Conservation (phyloP, 1,140 invertebrate genomes). For the Stenopsyche tienmushanensis region DNA sequence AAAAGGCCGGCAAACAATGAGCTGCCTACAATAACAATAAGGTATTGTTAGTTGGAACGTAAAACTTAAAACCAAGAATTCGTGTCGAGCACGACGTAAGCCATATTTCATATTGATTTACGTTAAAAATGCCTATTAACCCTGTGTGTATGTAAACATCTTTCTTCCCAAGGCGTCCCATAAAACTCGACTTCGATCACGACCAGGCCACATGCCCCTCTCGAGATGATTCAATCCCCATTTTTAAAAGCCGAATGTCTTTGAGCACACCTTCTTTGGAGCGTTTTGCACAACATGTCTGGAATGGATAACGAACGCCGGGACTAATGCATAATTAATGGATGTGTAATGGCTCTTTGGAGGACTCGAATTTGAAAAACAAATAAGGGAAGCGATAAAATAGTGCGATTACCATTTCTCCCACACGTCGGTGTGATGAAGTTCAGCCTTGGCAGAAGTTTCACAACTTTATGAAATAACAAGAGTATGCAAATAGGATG, state of each 20-base stretch:
- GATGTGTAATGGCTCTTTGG: no score
- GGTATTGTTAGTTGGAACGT: neutral
- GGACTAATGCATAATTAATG: no score
- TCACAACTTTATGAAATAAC: constrained; percentile 31
- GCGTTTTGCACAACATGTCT: no score
- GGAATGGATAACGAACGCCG: no score
- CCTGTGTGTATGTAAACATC: no score
- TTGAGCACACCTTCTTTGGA: no score
- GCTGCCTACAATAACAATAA: constrained; percentile 3
- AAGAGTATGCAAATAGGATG: constrained; percentile 33
- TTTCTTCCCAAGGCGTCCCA: no score
- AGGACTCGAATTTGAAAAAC: neutral
- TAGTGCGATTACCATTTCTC: neutral
- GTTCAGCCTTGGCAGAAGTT: constrained; percentile 14
- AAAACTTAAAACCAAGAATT: constrained; percentile 8
- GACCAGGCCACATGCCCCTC: no score
- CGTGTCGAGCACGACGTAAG: neutral
- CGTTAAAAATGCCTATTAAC: no score
- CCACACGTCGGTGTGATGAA: neutral
- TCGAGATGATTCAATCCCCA: no score
- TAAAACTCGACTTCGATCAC: no score
- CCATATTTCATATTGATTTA: constrained; percentile 18
- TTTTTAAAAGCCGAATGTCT: no score
- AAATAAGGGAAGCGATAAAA: neutral
- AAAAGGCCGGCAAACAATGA: constrained; percentile 17